A percentile compares a stretch with the other conserved stretches of the same genome.
Evolutionary conservation across 2,888 invertebrate genomes (phyloP).

Genomic region (Unio pictorum): DNA sequence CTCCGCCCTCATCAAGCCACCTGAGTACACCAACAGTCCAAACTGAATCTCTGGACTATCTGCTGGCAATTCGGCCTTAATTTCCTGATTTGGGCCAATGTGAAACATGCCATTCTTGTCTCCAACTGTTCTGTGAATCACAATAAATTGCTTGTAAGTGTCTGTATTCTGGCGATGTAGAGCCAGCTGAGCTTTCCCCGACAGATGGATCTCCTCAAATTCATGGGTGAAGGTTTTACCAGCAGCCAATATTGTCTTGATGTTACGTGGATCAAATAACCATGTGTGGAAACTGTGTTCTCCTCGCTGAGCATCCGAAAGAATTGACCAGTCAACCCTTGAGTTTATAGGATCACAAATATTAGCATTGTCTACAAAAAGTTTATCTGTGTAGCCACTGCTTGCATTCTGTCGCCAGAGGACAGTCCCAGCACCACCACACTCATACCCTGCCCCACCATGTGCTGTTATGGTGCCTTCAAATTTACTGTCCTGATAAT

Average conservation of each 20-base stretch:
- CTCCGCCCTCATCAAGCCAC: slow-evolving; percentile 38
- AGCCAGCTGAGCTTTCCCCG: slow-evolving; percentile 50
- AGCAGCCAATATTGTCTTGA: slow-evolving; percentile 1
- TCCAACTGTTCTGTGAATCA: slow-evolving; percentile 42
- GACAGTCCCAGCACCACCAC: slow-evolving; percentile 57
- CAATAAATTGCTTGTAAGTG: slow-evolving; percentile 41
- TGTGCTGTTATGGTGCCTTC: slow-evolving; percentile 34
- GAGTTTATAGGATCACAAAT: slow-evolving; percentile 37
- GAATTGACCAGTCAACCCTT: slow-evolving; percentile 38
- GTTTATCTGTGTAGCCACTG: slow-evolving; percentile 20
- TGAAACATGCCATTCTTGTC: slow-evolving; percentile 48
- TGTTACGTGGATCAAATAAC: slow-evolving; percentile 37
- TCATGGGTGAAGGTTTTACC: slow-evolving; percentile 11
- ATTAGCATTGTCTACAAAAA: slow-evolving; percentile 48
- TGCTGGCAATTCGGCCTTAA: slow-evolving; percentile 42
- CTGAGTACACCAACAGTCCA: slow-evolving; percentile 46
- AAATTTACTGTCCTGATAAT: slow-evolving; percentile 33
- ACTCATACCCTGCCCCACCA: slow-evolving; percentile 52
- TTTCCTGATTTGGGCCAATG: slow-evolving; percentile 45
- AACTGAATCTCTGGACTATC: slow-evolving; percentile 53
- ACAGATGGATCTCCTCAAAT: slow-evolving; percentile 36
- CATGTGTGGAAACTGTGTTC: slow-evolving; percentile 53
- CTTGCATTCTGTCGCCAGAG: slow-evolving; percentile 24
- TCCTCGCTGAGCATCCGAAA: slow-evolving; percentile 42
- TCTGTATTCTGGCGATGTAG: slow-evolving; percentile 44